Conservation (phyloP, 2,888 invertebrate species). For the Calameuta filiformis region DNA sequence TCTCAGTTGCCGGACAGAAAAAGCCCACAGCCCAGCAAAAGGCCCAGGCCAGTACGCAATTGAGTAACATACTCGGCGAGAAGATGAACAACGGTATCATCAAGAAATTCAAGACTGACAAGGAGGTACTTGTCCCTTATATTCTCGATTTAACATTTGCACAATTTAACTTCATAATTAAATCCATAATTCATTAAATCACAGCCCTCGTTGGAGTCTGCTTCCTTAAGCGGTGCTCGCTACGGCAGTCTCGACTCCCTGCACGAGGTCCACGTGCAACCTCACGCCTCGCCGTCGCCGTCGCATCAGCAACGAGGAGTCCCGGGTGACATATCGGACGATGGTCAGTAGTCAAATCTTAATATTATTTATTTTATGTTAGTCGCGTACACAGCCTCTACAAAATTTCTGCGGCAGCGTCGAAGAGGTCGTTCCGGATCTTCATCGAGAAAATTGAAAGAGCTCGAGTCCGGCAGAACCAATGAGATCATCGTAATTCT, state of each 20-base stretch:
- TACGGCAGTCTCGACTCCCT: conserved; percentile 72
- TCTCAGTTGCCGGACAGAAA: conserved; percentile 54
- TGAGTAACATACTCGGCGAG: conserved; percentile 44
- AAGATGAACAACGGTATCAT: conserved; percentile 59
- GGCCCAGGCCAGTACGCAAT: conserved; percentile 46
- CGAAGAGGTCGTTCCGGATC: background rate
- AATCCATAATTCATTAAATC: conserved; percentile 3
- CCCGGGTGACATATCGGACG: conserved; percentile 63
- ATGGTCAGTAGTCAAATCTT: conserved; percentile 59
- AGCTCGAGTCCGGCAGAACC: background rate
- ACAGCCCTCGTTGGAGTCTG: conserved; percentile 47
- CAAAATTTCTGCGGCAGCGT: background rate
- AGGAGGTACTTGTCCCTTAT: conserved; percentile 49
- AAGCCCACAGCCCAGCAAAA: conserved; percentile 48
- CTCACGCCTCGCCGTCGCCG: conserved; percentile 54
- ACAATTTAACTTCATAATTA: background rate
- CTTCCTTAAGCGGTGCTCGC: conserved; percentile 49
- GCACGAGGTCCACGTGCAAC: conserved; percentile 63
- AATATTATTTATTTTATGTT: background rate
- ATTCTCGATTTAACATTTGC: background rate
- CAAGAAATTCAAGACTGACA: conserved; percentile 65
- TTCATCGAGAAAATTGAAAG: background rate
- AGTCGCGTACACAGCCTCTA: background rate
- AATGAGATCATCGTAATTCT: background rate
- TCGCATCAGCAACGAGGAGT: conserved; percentile 54